phyloP scores from a whole-genome alignment of 1,140 invertebrate species.

The Drosophila paulistorum region DNA sequence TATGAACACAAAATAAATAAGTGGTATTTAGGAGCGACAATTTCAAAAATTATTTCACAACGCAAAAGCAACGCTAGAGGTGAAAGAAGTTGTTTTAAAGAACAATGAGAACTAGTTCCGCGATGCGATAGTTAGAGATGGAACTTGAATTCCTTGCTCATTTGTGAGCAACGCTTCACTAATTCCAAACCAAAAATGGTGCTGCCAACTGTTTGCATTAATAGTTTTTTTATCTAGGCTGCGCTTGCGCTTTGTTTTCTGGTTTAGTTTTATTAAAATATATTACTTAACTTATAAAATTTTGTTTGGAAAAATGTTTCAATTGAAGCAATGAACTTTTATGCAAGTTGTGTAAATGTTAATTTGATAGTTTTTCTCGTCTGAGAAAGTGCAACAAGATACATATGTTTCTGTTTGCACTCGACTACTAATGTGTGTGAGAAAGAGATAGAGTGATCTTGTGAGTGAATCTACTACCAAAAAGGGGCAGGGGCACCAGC shows the following conservation, averaged over 20 bases:
- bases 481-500: conserved; percentile 38
- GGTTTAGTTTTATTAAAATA: conserved; percentile 1
- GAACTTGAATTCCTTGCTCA: not conserved
- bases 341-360: not conserved
- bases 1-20: not conserved
- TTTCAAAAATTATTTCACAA: not conserved
- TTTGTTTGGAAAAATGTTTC: not conserved
- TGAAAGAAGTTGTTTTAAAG: not conserved
- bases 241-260: conserved; percentile 45
- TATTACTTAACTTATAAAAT: not conserved
- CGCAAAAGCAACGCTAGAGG: not conserved
- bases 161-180: too few species aligned
- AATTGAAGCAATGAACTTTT: not conserved
- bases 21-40: not conserved
- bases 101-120: too few species aligned
- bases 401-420: conserved; percentile 49
- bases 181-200: not conserved
- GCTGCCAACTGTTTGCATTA: conserved; percentile 18
- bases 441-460: conserved; percentile 23
- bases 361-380: not conserved
- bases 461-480: conserved; percentile 42
- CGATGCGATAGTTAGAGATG: not conserved
- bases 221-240: conserved; percentile 37
- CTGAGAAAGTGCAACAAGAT: conserved; percentile 38
- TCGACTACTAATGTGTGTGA: conserved; percentile 52